Conservation (phyloP, 2,113 vertebrate species). For the Python bivittatus region DNA sequence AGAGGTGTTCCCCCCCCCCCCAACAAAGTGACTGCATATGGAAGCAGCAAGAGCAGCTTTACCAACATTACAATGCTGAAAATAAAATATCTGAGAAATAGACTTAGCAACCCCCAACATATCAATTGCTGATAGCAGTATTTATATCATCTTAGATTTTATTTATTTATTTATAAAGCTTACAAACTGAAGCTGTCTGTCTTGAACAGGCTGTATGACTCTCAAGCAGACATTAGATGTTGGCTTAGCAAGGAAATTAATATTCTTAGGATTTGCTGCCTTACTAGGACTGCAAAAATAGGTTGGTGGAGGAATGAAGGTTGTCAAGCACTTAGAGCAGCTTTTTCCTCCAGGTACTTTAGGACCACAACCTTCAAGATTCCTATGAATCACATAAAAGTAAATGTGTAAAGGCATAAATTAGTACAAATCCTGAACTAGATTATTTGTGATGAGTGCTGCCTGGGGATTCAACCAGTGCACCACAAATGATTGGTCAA, state of each 20-base stretch:
- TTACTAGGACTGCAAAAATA: neutral
- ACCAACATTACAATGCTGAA: neutral
- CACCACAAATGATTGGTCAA: neutral
- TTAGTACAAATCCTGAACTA: neutral
- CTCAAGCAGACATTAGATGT: neutral
- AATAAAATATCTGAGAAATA: slow-evolving; percentile 29
- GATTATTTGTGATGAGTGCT: neutral
- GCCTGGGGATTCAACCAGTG: neutral
- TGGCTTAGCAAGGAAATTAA: neutral
- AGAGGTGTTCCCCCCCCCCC: neutral
- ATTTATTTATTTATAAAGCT: neutral
- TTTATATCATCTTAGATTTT: neutral
- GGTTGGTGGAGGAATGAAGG: neutral
- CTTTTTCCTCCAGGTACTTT: neutral
- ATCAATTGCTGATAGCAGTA: neutral
- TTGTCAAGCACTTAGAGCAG: neutral
- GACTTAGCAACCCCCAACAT: neutral
- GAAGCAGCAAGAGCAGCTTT: slow-evolving; percentile 11
- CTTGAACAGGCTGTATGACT: neutral
- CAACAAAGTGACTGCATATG: neutral
- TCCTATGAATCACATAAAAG: neutral
- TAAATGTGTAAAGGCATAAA: neutral
- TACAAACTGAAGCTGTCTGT: neutral
- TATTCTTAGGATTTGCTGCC: neutral
- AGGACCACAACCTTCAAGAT: neutral